These are phyloP conservation scores for Atta colombica DNA, from an alignment of 1,140 invertebrate species.

Conservation along the genomic window DNA sequence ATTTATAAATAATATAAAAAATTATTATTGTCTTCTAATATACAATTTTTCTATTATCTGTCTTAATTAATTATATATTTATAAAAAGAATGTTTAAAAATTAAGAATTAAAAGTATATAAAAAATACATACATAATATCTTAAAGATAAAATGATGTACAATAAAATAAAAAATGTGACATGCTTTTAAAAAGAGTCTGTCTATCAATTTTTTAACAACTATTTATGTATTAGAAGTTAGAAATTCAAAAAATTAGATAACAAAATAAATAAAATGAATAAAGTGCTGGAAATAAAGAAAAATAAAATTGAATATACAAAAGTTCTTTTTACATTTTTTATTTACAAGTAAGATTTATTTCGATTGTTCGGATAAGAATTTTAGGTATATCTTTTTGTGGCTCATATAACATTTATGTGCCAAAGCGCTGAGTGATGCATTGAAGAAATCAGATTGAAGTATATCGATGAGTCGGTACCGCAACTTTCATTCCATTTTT, in stretches of 20 bases:
- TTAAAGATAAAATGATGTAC: not conserved
- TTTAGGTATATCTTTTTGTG: not conserved
- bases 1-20: not conserved
- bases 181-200: not conserved
- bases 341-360: slow-evolving; percentile 33
- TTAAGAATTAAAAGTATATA: not conserved
- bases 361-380: not conserved
- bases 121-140: not conserved
- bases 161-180: not conserved
- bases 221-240: not conserved
- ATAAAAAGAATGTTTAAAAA: not conserved
- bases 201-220: not conserved
- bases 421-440: not conserved
- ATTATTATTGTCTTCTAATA: not conserved
- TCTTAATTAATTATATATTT: not conserved
- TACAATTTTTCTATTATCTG: not conserved
- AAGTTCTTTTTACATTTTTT: not conserved
- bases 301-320: not conserved
- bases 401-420: not conserved
- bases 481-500: slow-evolving; percentile 30
- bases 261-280: not conserved
- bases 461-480: slow-evolving; percentile 21
- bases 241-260: not conserved
- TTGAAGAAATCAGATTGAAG: not conserved
- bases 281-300: not conserved